Conservation (phyloP, 2,888 invertebrate species). For the Metellina segmentata region DNA sequence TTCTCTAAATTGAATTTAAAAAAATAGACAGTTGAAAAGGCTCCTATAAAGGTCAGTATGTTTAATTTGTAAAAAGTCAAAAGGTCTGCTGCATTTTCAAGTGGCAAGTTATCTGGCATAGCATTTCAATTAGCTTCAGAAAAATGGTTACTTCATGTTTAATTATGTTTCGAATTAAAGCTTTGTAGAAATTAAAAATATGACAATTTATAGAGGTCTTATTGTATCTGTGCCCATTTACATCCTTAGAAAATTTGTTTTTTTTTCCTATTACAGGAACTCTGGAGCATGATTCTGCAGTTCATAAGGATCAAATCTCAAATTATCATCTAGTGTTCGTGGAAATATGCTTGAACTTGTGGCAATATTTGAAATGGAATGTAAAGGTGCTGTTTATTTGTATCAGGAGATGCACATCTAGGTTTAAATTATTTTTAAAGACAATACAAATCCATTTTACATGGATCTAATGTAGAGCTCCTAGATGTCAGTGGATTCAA, state of each 20-base stretch:
- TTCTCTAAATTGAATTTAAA: too few species aligned
- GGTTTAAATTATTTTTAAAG: background rate
- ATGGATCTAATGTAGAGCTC: background rate
- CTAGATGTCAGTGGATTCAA: background rate
- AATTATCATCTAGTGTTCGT: background rate
- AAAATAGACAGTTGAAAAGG: too few species aligned
- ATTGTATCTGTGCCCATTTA: background rate
- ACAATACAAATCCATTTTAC: background rate
- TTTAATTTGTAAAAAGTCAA: too few species aligned
- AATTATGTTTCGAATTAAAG: background rate
- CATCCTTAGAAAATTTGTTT: background rate
- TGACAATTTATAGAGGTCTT: background rate
- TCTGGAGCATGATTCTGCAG: background rate
- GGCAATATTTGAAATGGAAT: background rate
- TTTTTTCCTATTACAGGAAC: slow-evolving; percentile 9
- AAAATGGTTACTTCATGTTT: background rate
- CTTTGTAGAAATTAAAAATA: too few species aligned
- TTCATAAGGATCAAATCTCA: background rate
- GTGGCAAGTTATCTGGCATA: too few species aligned
- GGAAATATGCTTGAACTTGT: background rate
- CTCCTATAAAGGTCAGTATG: too few species aligned
- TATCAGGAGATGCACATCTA: background rate
- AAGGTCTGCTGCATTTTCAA: too few species aligned
- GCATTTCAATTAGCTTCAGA: background rate
- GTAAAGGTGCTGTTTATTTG: background rate